Base-by-base conservation (phyloP, 2,797 vertebrate genomes). In the Diceros bicornis region DNA sequence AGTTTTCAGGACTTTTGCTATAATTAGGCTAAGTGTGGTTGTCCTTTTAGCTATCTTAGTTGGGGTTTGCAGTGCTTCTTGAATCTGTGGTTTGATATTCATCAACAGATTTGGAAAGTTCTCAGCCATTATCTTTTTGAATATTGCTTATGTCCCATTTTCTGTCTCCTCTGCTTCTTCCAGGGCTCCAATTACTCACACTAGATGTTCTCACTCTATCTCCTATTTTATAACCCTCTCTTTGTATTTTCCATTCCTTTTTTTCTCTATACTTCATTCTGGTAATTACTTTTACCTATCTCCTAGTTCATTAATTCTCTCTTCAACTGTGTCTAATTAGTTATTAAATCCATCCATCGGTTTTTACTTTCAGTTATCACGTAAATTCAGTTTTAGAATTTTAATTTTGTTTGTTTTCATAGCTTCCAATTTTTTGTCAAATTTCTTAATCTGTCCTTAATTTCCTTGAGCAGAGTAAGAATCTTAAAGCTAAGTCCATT, bases 301-400 rank as follows among this genome's bases (percentile, higher is more conserved):
- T 25, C 44, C 23, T 72, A 79, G 37, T 52, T 72, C 23, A 86
- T 55, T 79, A 91, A 62, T 87, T 79, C 23, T 91, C 29, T 95
- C 34, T 81, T 86, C 74, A 79, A 55, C 47, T 86, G 12, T 79
- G 44, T 64, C 55, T 72, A 72, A 87, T 86, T 14, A n/a, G 18
- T 81, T 64, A 72, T 86, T 47, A 91, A 79, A 71, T 86, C 44
- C 21, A 52, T 55, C 29, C 64, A 79, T 1, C 47, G 55, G 44
- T 55, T 91, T 95, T 95, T 62, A 3, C 50, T 61, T 77, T 84
- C 50, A 64, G 23, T 75, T 37, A 32, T 37, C 25, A 25, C 5
- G 17, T 95, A 81, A 86, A 81, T 57, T 79, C 64, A 64, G 32
- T 72, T 91, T 81, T 47, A 95, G 64, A 86, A 87, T 86, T 91